phyloP scores from a whole-genome alignment of 2,888 invertebrate genomes.

The Philopedon plagiatum region DNA sequence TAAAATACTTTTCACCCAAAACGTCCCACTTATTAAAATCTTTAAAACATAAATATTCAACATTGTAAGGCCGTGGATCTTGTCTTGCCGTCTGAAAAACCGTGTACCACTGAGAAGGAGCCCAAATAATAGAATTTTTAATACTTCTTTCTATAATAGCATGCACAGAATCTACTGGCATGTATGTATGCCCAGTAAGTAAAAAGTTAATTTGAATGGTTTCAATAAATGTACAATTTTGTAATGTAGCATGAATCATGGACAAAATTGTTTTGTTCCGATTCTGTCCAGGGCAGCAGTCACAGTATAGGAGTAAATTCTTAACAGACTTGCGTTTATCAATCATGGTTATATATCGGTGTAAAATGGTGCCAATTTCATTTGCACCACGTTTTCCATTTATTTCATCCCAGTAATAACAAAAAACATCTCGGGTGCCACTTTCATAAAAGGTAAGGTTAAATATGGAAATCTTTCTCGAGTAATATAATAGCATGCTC shows the following conservation, averaged over 20 bases:
- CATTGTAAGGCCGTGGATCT: background rate
- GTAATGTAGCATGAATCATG: background rate
- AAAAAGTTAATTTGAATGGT: background rate
- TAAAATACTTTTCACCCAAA: no score
- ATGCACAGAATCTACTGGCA: slow-evolving; percentile 3
- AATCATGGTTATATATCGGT: background rate
- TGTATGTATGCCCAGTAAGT: slow-evolving; percentile 4
- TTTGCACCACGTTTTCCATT: slow-evolving; percentile 13
- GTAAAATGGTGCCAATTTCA: background rate
- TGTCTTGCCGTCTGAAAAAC: slow-evolving; percentile 6
- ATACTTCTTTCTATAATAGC: slow-evolving; percentile 1
- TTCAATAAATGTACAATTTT: background rate
- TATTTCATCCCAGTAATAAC: slow-evolving; percentile 1
- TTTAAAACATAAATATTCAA: no score
- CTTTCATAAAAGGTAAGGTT: background rate
- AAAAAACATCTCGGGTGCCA: background rate
- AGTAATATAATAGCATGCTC: slow-evolving; percentile 7
- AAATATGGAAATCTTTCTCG: background rate
- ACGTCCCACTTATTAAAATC: no score
- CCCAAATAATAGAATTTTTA: background rate
- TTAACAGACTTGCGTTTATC: background rate
- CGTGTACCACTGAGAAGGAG: slow-evolving; percentile 8
- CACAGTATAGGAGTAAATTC: background rate
- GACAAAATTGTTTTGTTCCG: background rate
- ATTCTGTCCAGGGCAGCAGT: background rate